phyloP scores from a whole-genome alignment of 2,888 invertebrate species.

The Drosophila mercatorum region DNA sequence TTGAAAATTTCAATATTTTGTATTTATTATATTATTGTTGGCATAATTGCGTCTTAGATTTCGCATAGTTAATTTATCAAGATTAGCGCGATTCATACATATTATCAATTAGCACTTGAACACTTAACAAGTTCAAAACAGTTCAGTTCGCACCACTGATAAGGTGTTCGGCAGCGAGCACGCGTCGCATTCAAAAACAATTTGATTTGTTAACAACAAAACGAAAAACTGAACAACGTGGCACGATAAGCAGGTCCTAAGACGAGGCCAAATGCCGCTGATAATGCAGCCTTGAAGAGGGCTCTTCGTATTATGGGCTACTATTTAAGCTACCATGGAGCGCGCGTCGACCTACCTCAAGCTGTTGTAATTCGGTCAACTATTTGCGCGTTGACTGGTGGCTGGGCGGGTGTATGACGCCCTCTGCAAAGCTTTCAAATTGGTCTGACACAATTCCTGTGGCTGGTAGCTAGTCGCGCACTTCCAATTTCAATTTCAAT shows the following conservation, averaged over 20 bases:
- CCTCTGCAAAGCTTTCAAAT: constrained; percentile 45
- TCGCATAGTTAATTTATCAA: constrained; percentile 14
- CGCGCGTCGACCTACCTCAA: constrained; percentile 61
- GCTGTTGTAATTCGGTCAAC: constrained; percentile 9
- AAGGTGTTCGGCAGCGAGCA: constrained; percentile 41
- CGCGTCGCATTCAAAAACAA: constrained; percentile 43
- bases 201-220: constrained; percentile 31
- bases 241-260: constrained; percentile 27
- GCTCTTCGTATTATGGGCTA: not conserved
- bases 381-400: constrained; percentile 6
- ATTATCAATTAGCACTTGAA: constrained; percentile 71
- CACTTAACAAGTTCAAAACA: constrained; percentile 59
- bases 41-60: constrained; percentile 63
- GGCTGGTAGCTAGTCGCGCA: constrained; percentile 22
- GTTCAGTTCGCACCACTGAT: constrained; percentile 58
- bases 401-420: constrained; percentile 13
- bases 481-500: constrained; percentile 24
- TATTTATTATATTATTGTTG: not conserved
- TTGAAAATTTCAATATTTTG: not conserved
- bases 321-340: not conserved
- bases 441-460: constrained; percentile 52
- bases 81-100: constrained; percentile 27
- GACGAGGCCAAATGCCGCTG: constrained; percentile 6
- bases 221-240: constrained; percentile 23
- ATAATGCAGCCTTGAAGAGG: constrained; percentile 19